Evolutionary conservation across 2,888 invertebrate genomes (phyloP).

Genomic region (Mythimna pallens): DNA sequence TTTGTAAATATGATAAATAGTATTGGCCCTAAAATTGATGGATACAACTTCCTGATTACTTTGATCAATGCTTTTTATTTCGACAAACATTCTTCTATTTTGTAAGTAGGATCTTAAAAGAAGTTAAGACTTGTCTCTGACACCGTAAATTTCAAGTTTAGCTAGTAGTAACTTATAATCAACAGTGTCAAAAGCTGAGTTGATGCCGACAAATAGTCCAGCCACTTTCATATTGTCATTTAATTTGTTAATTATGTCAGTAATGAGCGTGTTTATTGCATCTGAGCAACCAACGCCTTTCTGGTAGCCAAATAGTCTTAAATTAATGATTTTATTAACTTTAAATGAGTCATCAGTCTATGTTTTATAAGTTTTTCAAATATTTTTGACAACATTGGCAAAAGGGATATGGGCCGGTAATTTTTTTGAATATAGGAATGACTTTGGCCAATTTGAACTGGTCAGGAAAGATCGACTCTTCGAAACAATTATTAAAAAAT

Average conservation of each 20-base stretch:
- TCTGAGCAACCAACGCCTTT: background rate
- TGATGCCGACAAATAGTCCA: no score
- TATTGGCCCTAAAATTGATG: no score
- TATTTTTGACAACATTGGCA: background rate
- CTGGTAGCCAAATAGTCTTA: conserved; percentile 4
- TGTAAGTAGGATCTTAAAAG: no score
- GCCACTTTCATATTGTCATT: background rate
- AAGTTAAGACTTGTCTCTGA: no score
- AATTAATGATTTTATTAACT: background rate
- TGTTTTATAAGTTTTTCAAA: background rate
- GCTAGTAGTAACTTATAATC: no score
- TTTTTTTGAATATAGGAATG: background rate
- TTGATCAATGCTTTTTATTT: no score
- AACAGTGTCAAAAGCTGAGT: no score
- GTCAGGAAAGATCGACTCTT: background rate
- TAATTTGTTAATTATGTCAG: background rate
- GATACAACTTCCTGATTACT: no score
- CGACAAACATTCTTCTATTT: no score
- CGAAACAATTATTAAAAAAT: background rate
- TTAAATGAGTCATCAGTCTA: background rate
- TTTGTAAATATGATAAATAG: no score
- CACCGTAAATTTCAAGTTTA: no score
- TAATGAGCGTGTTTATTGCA: background rate
- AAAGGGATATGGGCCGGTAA: background rate
- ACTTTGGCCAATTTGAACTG: background rate